A percentile compares a stretch with the other conserved stretches of the same genome.
Evolutionary conservation across 2,888 invertebrate species (phyloP).

Genomic region (Trissolcus japonicus): DNA sequence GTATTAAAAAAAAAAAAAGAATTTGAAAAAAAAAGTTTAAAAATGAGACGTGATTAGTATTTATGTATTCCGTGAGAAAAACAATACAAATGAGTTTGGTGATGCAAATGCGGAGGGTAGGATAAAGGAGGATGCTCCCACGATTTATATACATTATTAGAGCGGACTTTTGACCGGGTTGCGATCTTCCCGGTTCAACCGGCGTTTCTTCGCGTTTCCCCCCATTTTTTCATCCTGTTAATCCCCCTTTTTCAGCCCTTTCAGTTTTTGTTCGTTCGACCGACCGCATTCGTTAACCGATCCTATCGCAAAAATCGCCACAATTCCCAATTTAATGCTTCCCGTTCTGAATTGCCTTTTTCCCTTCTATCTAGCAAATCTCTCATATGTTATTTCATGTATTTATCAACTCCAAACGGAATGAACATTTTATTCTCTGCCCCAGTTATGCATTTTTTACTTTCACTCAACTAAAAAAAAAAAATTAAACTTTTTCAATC

Average conservation of each 20-base stretch:
- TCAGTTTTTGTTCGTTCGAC: conserved; percentile 45
- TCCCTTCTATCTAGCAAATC: conserved; percentile 31
- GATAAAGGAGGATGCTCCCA: conserved; percentile 56
- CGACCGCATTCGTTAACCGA: conserved; percentile 60
- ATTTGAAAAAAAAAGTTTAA: neutral
- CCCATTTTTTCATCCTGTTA: conserved; percentile 51
- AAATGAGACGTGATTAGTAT: neutral
- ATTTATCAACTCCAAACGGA: neutral
- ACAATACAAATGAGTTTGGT: neutral
- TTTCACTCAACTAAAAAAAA: neutral
- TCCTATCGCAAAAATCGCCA: conserved; percentile 59
- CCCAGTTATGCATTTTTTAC: neutral
- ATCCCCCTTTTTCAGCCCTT: conserved; percentile 45
- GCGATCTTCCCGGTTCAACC: conserved; percentile 61
- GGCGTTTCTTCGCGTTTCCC: conserved; percentile 57
- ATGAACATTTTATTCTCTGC: neutral
- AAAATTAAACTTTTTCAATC: neutral
- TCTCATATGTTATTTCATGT: conserved; percentile 9
- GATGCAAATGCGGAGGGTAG: conserved; percentile 18
- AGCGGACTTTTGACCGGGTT: conserved; percentile 61
- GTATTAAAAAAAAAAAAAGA: neutral
- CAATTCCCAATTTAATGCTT: conserved; percentile 52
- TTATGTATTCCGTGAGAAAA: conserved; percentile 17
- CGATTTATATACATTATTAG: conserved; percentile 62
- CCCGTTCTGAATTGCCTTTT: conserved; percentile 54